phyloP scores from a whole-genome alignment of 2,888 invertebrate genomes.

The Mesochorus sp. region DNA sequence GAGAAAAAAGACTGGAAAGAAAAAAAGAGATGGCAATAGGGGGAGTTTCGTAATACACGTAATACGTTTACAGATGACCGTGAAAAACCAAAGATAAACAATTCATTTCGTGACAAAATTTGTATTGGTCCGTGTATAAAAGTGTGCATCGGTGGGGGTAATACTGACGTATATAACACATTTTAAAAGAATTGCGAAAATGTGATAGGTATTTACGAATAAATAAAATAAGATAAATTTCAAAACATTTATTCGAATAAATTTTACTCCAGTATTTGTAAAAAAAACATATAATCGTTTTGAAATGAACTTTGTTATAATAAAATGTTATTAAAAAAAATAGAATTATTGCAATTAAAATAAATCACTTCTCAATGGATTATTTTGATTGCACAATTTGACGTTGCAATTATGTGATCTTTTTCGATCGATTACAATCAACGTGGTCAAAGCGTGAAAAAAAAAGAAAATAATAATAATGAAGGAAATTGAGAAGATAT shows the following conservation, averaged over 20 bases:
- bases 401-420: background rate
- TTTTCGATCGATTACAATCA: background rate
- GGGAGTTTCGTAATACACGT: constrained; percentile 38
- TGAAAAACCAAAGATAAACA: constrained; percentile 45
- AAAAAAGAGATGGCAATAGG: constrained; percentile 1
- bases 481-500: constrained; percentile 46
- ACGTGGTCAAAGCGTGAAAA: background rate
- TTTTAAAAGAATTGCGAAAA: no score
- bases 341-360: no score
- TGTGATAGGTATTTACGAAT: background rate
- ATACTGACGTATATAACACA: no score
- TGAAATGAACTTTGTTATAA: no score
- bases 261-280: no score
- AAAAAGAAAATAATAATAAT: background rate
- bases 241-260: no score
- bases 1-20: constrained; percentile 10
- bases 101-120: constrained; percentile 18
- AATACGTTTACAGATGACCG: constrained; percentile 31
- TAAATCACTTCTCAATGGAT: background rate
- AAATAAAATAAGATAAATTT: background rate
- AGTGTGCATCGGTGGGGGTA: no score
- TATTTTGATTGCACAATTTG: background rate
- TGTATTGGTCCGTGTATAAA: background rate
- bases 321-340: no score
- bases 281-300: no score